Evolutionary conservation across 30 jellyfish, hydroid and myxozoan genomes (phyloP).

Genomic region (Rhopilema esculentum): DNA sequence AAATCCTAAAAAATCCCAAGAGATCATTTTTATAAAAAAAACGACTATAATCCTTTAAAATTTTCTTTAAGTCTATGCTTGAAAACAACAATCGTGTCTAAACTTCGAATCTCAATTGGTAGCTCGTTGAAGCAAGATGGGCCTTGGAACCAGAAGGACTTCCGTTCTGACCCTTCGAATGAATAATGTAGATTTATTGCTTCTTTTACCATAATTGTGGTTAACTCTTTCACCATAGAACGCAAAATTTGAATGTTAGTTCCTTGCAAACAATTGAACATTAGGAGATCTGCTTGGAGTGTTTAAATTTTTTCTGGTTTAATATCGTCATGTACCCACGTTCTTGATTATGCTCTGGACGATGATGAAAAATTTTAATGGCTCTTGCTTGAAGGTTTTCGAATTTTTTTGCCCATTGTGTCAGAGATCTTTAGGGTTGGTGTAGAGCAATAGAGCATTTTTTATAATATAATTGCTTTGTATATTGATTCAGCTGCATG

Average conservation of each 20-base stretch:
- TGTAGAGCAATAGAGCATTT: slow-evolving; percentile 46
- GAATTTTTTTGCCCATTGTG: slow-evolving; percentile 3
- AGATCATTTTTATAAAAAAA: no score
- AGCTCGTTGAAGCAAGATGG: slow-evolving; percentile 36
- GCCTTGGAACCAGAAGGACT: slow-evolving; percentile 58
- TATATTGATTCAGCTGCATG: slow-evolving; percentile 69
- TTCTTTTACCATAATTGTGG: slow-evolving; percentile 41
- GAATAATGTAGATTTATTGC: slow-evolving; percentile 49
- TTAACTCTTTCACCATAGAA: slow-evolving; percentile 48
- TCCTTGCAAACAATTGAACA: slow-evolving; percentile 2
- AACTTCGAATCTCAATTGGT: slow-evolving; percentile 15
- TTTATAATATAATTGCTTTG: slow-evolving; percentile 53
- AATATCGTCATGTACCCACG: neutral
- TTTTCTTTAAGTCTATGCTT: neutral
- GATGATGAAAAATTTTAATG: slow-evolving; percentile 6
- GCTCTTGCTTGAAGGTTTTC: slow-evolving; percentile 15
- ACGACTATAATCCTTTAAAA: no score
- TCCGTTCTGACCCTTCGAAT: slow-evolving; percentile 62
- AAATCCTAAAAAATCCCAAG: no score
- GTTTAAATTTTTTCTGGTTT: slow-evolving; percentile 23
- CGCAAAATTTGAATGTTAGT: slow-evolving; percentile 5
- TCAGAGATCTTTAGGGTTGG: neutral
- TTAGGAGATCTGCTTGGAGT: neutral
- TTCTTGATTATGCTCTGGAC: neutral
- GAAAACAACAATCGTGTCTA: slow-evolving; percentile 15